These are phyloP conservation scores for Pseudococcus viburni DNA, from an alignment of 2,888 invertebrate species.

Conservation along the genomic window DNA sequence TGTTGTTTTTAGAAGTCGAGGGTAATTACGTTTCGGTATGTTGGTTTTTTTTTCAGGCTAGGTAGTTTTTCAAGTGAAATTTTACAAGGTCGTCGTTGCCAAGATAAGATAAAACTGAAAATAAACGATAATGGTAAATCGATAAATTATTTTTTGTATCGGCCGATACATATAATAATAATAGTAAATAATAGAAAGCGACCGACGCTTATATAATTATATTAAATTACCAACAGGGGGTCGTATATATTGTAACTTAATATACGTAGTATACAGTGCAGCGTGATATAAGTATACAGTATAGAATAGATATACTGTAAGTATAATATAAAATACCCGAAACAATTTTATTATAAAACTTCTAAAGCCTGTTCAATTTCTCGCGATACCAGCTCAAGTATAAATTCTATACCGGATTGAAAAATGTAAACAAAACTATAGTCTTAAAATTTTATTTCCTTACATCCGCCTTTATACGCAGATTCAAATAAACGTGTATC, in stretches of 20 bases:
- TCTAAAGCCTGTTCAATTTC: constrained; percentile 46
- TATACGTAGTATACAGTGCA: not conserved
- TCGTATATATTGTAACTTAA: not conserved
- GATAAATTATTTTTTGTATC: not conserved
- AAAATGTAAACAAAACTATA: constrained; percentile 40
- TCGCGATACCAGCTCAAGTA: not conserved
- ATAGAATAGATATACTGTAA: not conserved
- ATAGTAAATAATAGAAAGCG: not conserved
- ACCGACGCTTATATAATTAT: constrained; percentile 4
- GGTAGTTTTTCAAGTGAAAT: not conserved
- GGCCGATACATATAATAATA: not conserved
- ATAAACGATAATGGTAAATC: not conserved
- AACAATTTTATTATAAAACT: constrained; percentile 44
- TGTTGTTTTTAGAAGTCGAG: not conserved
- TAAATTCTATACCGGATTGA: constrained; percentile 40
- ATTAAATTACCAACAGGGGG: not conserved
- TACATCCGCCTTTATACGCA: not conserved
- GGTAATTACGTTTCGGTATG: not conserved
- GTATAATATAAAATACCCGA: constrained; percentile 26
- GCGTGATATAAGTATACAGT: not conserved
- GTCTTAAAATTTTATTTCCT: constrained; percentile 45
- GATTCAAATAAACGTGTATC: not conserved
- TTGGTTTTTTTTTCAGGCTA: not conserved
- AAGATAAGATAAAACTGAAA: not conserved
- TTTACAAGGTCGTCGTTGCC: not conserved